These are phyloP conservation scores for Potorous gilbertii DNA, from an alignment of 2,797 vertebrate genomes.

Conservation along the genomic window DNA sequence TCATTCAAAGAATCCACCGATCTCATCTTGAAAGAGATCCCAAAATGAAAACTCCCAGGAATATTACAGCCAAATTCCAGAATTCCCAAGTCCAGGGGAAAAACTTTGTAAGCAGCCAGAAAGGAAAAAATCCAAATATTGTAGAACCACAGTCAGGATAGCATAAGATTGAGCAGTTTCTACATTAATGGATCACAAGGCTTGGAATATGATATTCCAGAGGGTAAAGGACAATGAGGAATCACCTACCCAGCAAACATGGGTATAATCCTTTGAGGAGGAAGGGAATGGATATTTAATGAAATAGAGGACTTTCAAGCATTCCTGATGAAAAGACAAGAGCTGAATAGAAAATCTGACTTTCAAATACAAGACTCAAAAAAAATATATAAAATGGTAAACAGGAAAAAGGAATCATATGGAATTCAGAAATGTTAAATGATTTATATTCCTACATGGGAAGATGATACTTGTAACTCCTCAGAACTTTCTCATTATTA, in stretches of 20 bases:
- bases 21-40: neutral
- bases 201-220: neutral
- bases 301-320: neutral
- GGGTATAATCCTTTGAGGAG: neutral
- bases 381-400: neutral
- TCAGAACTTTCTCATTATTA: neutral
- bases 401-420: neutral
- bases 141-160: neutral
- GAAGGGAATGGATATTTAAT: neutral
- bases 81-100: neutral
- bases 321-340: neutral
- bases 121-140: neutral
- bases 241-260: neutral
- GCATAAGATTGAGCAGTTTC: neutral
- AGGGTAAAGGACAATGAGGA: neutral
- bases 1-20: neutral
- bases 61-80: neutral
- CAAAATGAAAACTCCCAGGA: neutral
- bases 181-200: neutral
- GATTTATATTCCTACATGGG: neutral
- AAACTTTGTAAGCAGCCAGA: neutral
- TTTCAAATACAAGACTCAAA: neutral
- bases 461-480: neutral
- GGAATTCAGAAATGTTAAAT: neutral
- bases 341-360: neutral